Evolutionary conservation across 2,888 invertebrate species (phyloP), one percentile per base, ranked within the genome.

Genomic region (Drosophila silvestris): DNA sequence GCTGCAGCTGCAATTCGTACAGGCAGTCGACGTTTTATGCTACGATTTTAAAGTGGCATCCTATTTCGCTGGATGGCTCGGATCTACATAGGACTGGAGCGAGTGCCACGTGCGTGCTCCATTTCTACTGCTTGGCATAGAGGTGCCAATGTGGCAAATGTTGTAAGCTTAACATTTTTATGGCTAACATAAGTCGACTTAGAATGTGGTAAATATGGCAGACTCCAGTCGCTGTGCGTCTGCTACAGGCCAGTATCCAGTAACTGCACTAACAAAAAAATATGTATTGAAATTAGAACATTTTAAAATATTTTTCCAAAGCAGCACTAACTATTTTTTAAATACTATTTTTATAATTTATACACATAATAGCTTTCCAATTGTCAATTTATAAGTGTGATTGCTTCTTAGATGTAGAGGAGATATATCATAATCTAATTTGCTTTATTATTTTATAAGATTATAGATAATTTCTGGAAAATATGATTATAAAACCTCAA

Each of bases 111-210:
- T 85, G 90, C 81, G 85, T 90, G 85, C 85, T 85, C 85, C 81
- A 90, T 74, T 88, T 85, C 57, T 30, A n/a, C 9, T 26, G 41
- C 32, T 58, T 65, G 86, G 85, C 68, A 86, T 74, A 79, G 75
- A 89, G 89, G 87, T 87, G 87, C 58, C 87, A 87, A 90, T 87
- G 87, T 87, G 91, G 87, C 87, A 87, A 87, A 87, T 87, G 91
- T 78, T 76, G 77, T 73, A 69, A 76, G 89, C 91, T 87, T 87
- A 90, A 86, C 87, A 82, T 81, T 87, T 87, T 87, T 87, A 87
- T 87, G 82, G 66, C 69, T 58, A 72, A 79, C 80, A 87, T 87
- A 86, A 86, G 82, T 84, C 64, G 77, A 62, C 57, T 63, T 72
- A 69, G 71, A 90, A 89, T 90, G 89, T 77, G 77, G 79, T 76